A percentile compares a stretch with the other conserved stretches of the same genome.
These are phyloP conservation scores for Coregonus suidteri DNA, from an alignment of 2,797 vertebrate species.

Conservation along the genomic window DNA sequence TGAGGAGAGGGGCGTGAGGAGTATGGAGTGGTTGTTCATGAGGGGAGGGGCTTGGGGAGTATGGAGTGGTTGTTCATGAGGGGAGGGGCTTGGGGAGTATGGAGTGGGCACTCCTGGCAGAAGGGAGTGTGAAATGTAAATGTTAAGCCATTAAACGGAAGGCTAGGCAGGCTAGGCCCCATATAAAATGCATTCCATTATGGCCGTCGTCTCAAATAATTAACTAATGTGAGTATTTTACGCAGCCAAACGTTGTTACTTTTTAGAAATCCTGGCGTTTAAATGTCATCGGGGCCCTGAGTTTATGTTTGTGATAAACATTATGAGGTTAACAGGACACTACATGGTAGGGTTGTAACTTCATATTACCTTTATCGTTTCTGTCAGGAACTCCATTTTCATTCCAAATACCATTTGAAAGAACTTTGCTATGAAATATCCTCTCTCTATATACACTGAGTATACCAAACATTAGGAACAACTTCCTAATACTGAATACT, in stretches of 20 bases:
- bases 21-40: no score
- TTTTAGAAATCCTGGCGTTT: slow-evolving; percentile 69
- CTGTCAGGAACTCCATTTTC: slow-evolving; percentile 34
- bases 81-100: no score
- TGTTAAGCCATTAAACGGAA: slow-evolving; percentile 71
- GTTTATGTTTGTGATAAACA: slow-evolving; percentile 64
- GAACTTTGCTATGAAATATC: slow-evolving; percentile 38
- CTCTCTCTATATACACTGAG: neutral
- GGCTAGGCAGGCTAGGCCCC: slow-evolving; percentile 34
- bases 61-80: no score
- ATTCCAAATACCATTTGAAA: slow-evolving; percentile 53
- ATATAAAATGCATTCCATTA: slow-evolving; percentile 73
- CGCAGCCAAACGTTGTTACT: slow-evolving; percentile 66
- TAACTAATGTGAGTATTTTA: slow-evolving; percentile 74
- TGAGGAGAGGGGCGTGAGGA: no score
- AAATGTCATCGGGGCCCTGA: slow-evolving; percentile 74
- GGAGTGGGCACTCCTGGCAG: slow-evolving; percentile 34
- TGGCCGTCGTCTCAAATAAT: slow-evolving; percentile 69
- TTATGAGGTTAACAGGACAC: slow-evolving; percentile 59
- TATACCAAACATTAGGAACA: no score
- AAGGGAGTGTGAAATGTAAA: slow-evolving; percentile 60
- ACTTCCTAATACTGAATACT: no score
- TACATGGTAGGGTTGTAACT: slow-evolving; percentile 18
- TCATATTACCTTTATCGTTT: slow-evolving; percentile 18
- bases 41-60: no score